phyloP scores from a whole-genome alignment of 2,113 vertebrate species.

The Furnarius figulus region DNA sequence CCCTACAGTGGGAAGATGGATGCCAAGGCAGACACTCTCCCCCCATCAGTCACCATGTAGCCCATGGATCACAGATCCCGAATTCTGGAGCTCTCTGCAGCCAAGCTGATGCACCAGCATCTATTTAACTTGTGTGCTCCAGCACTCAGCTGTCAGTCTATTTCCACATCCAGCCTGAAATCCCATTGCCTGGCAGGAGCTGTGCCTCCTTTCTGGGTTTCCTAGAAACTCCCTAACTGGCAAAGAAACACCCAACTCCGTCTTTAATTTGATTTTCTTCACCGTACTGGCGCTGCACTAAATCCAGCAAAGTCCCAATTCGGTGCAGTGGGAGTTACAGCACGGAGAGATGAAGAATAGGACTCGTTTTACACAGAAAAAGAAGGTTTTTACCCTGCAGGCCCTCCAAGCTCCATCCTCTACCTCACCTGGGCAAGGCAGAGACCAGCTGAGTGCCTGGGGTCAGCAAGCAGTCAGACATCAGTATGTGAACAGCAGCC shows the following conservation, averaged over 20 bases:
- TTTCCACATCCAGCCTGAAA: background rate
- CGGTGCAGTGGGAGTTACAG: background rate
- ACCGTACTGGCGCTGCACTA: accelerated
- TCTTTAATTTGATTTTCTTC: background rate
- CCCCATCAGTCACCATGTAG: accelerated
- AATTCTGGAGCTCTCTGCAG: background rate
- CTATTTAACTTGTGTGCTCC: background rate
- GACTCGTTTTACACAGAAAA: background rate
- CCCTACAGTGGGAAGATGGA: accelerated
- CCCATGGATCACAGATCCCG: background rate
- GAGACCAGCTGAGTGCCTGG: background rate
- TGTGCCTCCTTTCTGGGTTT: background rate
- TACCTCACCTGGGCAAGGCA: background rate
- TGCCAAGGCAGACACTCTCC: accelerated
- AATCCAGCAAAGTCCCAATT: background rate
- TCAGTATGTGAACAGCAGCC: background rate
- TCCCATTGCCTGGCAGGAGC: background rate
- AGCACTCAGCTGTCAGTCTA: background rate
- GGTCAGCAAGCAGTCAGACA: background rate
- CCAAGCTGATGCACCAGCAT: background rate
- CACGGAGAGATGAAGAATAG: background rate
- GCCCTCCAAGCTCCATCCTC: background rate
- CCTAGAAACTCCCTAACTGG: background rate
- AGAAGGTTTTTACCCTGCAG: background rate
- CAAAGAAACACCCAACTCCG: background rate